Base-by-base conservation (phyloP, 2,888 invertebrate species). In the Isotomurus palustris region DNA sequence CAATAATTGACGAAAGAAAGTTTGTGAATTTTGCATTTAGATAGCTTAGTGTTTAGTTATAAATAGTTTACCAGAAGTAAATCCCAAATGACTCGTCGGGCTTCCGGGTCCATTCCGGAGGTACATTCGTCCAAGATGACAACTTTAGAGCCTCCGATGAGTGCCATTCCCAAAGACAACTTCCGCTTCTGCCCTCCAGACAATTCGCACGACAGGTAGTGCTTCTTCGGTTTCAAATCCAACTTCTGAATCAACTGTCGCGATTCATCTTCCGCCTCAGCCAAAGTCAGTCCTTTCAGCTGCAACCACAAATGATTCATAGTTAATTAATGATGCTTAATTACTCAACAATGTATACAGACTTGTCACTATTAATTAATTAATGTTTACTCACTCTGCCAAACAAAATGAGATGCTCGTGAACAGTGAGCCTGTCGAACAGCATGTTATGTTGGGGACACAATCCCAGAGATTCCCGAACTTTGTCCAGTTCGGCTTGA, bases 181-280 rank as follows among this genome's bases (percentile, higher is more conserved):
- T 92, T 87, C 52, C 95, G 81, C 76, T 91, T 89, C 83, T 93
- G 93, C 6, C 95, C 95, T n/a, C 93, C 93, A 0, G 94, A 94
- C 57, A 94, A 76, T 51, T 82, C 80, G 27, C 76, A 74, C 0
- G 85, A 83, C 60, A 80, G 74, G 36, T 77, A 76, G 68, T 84
- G 72, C 1, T 77, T 78, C 74, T 92, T 91, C 1, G 82, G 80
- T 0, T 72, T 71, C 47, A 91, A 75, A 64, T 84, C 83, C 1
- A 87, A 75, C 72, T 84, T 82, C 8, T 76, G 72, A 38, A 89
- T 75, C 60, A 86, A 76, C 2, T 77, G 72, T 19, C 78, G 73
- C 6, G 83, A 80, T 73, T 85, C 81, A 0, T 70, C 54, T 25
- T 75, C 71, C 0, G 86, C 80, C 25, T 79, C 75, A 1, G 71